Conservation (phyloP, 1,140 invertebrate genomes). For the Kradibia gibbosae region DNA sequence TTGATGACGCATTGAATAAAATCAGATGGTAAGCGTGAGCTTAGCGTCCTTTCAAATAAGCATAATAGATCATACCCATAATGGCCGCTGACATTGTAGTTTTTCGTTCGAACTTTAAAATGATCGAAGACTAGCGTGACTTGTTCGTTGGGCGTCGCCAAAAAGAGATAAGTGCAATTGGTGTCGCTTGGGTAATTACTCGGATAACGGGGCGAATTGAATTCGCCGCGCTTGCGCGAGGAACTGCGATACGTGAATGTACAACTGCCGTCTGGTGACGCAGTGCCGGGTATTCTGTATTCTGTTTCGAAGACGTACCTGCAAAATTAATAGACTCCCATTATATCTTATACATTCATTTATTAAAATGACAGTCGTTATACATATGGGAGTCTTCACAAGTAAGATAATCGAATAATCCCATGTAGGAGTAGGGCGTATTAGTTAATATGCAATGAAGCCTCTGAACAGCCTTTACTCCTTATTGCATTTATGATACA, state of each 20-base stretch:
- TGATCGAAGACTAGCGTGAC: slow-evolving; percentile 93
- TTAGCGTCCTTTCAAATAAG: background rate
- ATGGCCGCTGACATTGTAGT: slow-evolving; percentile 73
- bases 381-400: too few species aligned
- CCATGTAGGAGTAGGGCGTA: too few species aligned
- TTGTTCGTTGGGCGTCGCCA: slow-evolving; percentile 89
- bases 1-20: too few species aligned
- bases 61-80: slow-evolving; percentile 72
- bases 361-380: too few species aligned
- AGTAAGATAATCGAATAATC: too few species aligned
- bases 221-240: slow-evolving; percentile 88
- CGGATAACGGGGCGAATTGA: slow-evolving; percentile 96
- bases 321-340: background rate
- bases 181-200: slow-evolving; percentile 95
- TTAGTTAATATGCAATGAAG: too few species aligned
- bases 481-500: too few species aligned
- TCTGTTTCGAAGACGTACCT: slow-evolving; percentile 90
- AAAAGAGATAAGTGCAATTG: slow-evolving; percentile 93
- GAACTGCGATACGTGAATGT: slow-evolving; percentile 92
- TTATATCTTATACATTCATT: too few species aligned
- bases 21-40: too few species aligned
- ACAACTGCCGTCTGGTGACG: slow-evolving; percentile 90
- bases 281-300: slow-evolving; percentile 95
- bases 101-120: slow-evolving; percentile 88
- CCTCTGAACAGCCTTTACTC: too few species aligned